Conservation (phyloP, 2,888 invertebrate genomes). For the Helleia helle region DNA sequence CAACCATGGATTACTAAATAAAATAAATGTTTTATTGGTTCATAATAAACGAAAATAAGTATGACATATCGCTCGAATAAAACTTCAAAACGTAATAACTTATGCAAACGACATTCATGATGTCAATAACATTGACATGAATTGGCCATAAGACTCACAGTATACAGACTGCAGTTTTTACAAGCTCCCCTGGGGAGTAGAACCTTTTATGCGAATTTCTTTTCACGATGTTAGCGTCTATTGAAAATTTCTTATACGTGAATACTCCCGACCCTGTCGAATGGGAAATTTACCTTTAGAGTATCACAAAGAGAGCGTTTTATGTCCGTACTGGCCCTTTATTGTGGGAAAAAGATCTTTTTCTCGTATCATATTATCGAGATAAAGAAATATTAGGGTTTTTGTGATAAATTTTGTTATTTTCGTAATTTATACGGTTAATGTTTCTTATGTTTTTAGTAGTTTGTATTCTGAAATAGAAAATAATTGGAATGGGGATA, state of each 20-base stretch:
- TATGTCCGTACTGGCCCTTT: conserved; percentile 6
- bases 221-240: conserved; percentile 22
- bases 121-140: conserved; percentile 17
- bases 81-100: conserved; percentile 10
- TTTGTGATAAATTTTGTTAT: too few species aligned
- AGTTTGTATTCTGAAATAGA: too few species aligned
- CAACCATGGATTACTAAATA: too few species aligned
- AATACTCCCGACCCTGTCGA: conserved; percentile 11
- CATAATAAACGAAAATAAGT: too few species aligned
- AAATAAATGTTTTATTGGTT: too few species aligned
- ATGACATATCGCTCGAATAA: not conserved
- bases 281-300: conserved; percentile 9
- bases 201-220: conserved; percentile 27
- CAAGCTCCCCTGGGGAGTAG: conserved; percentile 30
- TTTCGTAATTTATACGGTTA: too few species aligned
- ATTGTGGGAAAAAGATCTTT: conserved; percentile 1
- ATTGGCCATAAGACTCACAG: conserved; percentile 14
- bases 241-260: conserved; percentile 21
- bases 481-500: too few species aligned
- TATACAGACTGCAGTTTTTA: conserved; percentile 29
- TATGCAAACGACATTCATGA: conserved; percentile 21
- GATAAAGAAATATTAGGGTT: not conserved
- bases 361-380: not conserved
- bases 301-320: conserved; percentile 11
- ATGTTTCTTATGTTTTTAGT: too few species aligned